phyloP scores from a whole-genome alignment of 2,888 invertebrate genomes.

The Troides oblongomaculatus region DNA sequence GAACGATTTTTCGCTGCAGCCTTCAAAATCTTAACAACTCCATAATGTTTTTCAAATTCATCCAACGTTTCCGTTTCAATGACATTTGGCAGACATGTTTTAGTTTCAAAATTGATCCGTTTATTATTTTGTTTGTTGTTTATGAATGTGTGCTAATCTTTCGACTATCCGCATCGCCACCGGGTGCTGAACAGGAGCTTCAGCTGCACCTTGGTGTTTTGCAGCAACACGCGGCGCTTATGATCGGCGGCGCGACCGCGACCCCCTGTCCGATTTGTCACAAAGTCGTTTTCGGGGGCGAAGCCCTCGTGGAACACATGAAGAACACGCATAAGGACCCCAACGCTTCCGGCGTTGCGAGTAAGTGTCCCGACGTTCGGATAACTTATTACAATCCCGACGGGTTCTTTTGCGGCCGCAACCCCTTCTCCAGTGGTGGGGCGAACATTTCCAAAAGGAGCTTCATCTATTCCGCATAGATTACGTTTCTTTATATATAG shows the following conservation, averaged over 20 bases:
- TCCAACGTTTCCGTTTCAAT: conserved; percentile 25
- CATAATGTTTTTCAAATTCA: background rate
- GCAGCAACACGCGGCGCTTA: conserved; percentile 96
- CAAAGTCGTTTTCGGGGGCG: conserved; percentile 95
- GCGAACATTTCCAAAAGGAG: conserved; percentile 33
- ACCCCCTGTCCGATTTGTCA: conserved; percentile 96
- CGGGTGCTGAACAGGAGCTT: conserved; percentile 84
- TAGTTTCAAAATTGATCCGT: conserved; percentile 50
- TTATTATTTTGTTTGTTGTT: conserved; percentile 49
- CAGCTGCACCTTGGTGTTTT: conserved; percentile 96
- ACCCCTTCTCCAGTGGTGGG: background rate
- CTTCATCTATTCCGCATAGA: conserved; percentile 40
- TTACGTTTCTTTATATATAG: conserved; percentile 40
- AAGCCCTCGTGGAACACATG: conserved; percentile 97
- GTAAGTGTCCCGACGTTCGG: conserved; percentile 82
- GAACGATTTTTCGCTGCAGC: conserved; percentile 26
- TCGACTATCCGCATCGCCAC: conserved; percentile 70
- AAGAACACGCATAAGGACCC: conserved; percentile 97
- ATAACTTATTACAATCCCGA: conserved; percentile 22
- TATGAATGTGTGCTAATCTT: conserved; percentile 65
- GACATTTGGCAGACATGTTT: conserved; percentile 15
- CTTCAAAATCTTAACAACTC: background rate
- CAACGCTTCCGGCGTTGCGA: conserved; percentile 92
- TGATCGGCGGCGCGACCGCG: conserved; percentile 94
- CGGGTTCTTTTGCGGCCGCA: conserved; percentile 15